Evolutionary conservation across 2,888 invertebrate species (phyloP).

Genomic region (Poecilus cupreus): DNA sequence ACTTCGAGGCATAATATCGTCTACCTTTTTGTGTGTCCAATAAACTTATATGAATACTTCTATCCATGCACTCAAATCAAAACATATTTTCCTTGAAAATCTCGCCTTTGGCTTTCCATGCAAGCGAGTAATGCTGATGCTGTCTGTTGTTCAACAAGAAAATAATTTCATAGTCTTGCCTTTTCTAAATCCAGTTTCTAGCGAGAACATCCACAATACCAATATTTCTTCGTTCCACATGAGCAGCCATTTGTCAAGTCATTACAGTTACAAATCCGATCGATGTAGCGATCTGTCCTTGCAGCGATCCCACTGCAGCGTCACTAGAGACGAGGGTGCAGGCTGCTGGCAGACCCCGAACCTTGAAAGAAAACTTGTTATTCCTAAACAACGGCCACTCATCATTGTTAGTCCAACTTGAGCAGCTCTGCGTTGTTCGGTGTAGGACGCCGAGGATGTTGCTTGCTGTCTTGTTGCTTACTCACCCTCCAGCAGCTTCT

Average conservation of each 20-base stretch:
- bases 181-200: no score
- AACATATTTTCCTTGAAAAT: no score
- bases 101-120: no score
- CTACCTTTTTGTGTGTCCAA: no score
- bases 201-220: not conserved
- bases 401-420: slow-evolving; percentile 41
- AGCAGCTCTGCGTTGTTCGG: not conserved
- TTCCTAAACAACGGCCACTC: slow-evolving; percentile 46
- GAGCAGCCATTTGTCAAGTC: not conserved
- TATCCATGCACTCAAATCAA: no score
- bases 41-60: no score
- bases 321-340: not conserved
- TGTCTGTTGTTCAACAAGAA: no score
- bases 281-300: slow-evolving; percentile 19
- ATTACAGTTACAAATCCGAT: slow-evolving; percentile 17
- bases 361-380: slow-evolving; percentile 39
- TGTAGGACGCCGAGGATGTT: not conserved
- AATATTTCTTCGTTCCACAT: slow-evolving; percentile 6
- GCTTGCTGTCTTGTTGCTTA: not conserved
- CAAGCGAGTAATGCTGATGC: no score
- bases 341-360: not conserved
- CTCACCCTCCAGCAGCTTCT: not conserved
- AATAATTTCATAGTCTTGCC: no score
- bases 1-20: no score
- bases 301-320: not conserved